A percentile compares a stretch with the other conserved stretches of the same genome.
Conservation (phyloP, 2,888 invertebrate genomes). For the Pachymerium ferrugineum region DNA sequence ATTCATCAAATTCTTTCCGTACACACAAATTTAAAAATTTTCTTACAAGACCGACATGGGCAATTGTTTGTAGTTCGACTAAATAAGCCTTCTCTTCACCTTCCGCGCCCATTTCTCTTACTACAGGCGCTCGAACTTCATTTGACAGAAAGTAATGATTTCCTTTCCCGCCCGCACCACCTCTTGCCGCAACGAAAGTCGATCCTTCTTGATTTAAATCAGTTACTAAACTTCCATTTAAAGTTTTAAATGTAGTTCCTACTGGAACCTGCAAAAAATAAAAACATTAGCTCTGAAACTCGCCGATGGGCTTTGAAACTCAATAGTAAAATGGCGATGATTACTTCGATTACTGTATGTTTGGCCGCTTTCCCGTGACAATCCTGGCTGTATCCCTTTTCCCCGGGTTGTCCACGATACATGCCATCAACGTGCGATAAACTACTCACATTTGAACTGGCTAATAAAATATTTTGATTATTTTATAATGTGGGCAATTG, state of each 20-base stretch:
- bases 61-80: constrained; percentile 85
- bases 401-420: constrained; percentile 63
- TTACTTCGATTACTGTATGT: constrained; percentile 59
- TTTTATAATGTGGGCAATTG: background rate
- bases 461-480: constrained; percentile 48
- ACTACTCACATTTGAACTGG: constrained; percentile 62
- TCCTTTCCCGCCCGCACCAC: constrained; percentile 93
- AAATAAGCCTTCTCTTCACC: constrained; percentile 71
- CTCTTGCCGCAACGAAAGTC: constrained; percentile 87
- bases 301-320: no score
- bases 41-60: constrained; percentile 79
- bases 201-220: constrained; percentile 63
- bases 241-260: constrained; percentile 50
- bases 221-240: constrained; percentile 57
- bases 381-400: constrained; percentile 65
- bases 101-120: constrained; percentile 77
- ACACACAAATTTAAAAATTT: no score
- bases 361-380: constrained; percentile 76
- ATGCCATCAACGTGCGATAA: constrained; percentile 61
- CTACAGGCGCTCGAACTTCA: constrained; percentile 67
- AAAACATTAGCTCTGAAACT: background rate
- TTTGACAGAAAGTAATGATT: constrained; percentile 84
- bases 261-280: constrained; percentile 43
- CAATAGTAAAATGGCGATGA: no score
- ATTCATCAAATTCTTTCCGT: no score